Evolutionary conservation across 2,797 vertebrate species (phyloP).

Genomic region (Myoxocephalus aenaeus): DNA sequence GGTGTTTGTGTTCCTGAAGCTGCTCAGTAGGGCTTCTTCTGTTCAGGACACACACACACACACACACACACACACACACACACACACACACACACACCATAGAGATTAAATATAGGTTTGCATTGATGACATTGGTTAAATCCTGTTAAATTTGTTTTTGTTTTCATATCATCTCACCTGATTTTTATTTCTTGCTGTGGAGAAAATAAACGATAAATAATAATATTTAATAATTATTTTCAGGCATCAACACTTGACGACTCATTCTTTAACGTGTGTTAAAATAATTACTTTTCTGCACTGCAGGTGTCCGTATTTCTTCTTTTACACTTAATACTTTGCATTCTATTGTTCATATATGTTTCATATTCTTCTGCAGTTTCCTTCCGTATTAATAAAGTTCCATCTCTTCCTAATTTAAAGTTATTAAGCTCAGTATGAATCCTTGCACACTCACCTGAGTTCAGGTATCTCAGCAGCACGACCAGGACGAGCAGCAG

Average conservation of each 20-base stretch:
- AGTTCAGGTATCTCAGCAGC: conserved; percentile 41
- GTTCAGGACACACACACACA: conserved; percentile 38
- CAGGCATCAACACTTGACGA: not conserved
- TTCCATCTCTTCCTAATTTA: not conserved
- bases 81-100: conserved; percentile 22
- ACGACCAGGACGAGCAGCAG: conserved; percentile 45
- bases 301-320: too few relatives aligned
- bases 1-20: not conserved
- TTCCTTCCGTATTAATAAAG: not conserved
- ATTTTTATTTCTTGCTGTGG: conserved; percentile 56
- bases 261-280: not conserved
- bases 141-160: not conserved
- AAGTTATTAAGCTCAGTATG: not conserved
- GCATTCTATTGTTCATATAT: not conserved
- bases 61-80: conserved; percentile 24
- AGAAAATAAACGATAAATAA: conserved; percentile 46
- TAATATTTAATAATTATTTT: conserved; percentile 4
- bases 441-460: conserved; percentile 66
- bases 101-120: not conserved
- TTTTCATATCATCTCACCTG: conserved; percentile 69
- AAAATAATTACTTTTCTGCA: not conserved
- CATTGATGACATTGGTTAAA: not conserved
- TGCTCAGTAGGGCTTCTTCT: conserved; percentile 70
- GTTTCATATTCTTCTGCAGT: not conserved
- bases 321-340: not conserved